A percentile compares a stretch with the other conserved stretches of the same genome.
These are phyloP conservation scores for Adrianichthys oophorus DNA, from an alignment of 2,797 vertebrate species.

Conservation along the genomic window DNA sequence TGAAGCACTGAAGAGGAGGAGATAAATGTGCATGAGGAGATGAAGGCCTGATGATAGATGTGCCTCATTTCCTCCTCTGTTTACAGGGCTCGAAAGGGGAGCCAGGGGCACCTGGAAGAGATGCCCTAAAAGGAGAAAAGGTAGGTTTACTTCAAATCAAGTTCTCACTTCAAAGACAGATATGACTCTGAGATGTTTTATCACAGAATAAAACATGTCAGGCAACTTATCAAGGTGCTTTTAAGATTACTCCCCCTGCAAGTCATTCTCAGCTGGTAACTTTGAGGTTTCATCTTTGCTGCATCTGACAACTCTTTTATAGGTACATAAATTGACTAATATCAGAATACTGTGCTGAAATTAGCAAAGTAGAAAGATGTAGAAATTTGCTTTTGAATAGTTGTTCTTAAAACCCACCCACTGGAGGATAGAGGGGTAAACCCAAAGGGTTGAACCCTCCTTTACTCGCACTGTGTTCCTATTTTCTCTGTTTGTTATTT, in stretches of 20 bases:
- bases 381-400: constrained; percentile 28
- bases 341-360: constrained; percentile 16
- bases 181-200: constrained; percentile 53
- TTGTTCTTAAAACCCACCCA: constrained; percentile 18
- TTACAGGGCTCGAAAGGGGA: constrained; percentile 88
- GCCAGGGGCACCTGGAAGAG: constrained; percentile 82
- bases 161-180: constrained; percentile 57
- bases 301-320: constrained; percentile 24
- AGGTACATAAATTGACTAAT: constrained; percentile 13
- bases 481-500: constrained; percentile 20
- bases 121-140: constrained; percentile 94
- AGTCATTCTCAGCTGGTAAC: constrained; percentile 40
- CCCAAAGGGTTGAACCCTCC: constrained; percentile 21
- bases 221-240: constrained; percentile 45
- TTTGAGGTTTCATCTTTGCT: constrained; percentile 26
- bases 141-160: constrained; percentile 78
- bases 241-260: constrained; percentile 39
- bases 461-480: constrained; percentile 29
- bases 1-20: constrained; percentile 68
- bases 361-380: constrained; percentile 28
- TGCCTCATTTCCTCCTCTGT: constrained; percentile 70
- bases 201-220: constrained; percentile 55
- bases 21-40: constrained; percentile 67
- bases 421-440: constrained; percentile 35
- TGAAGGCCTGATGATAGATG: constrained; percentile 73